phyloP scores from a whole-genome alignment of 2,888 invertebrate genomes.

The Drosophila meridionalis region DNA sequence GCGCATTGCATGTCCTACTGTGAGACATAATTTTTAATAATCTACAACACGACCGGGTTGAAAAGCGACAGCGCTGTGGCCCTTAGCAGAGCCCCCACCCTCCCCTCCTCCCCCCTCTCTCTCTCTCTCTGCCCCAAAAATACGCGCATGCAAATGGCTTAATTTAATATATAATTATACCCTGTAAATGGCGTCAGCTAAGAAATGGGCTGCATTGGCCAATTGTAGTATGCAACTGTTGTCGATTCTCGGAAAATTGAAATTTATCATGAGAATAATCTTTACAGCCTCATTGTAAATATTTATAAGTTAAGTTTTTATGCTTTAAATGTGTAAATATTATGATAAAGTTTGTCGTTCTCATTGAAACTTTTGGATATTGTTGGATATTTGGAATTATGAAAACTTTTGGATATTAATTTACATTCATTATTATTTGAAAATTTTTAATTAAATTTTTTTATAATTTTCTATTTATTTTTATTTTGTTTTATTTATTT shows the following conservation, averaged over 20 bases:
- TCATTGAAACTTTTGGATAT: neutral
- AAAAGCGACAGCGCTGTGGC: slow-evolving; percentile 40
- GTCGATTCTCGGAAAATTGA: neutral
- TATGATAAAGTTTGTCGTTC: neutral
- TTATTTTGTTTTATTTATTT: too few relatives aligned
- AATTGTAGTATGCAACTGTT: too few relatives aligned
- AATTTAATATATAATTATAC: slow-evolving; percentile 77
- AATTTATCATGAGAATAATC: neutral
- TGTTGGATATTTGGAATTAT: too few relatives aligned
- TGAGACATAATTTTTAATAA: slow-evolving; percentile 77
- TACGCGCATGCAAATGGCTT: slow-evolving; percentile 76
- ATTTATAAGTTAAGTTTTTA: neutral
- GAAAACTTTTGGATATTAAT: too few relatives aligned
- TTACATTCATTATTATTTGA: too few relatives aligned
- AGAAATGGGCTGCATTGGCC: neutral
- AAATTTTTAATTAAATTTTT: too few relatives aligned
- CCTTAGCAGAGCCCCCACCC: slow-evolving; percentile 22
- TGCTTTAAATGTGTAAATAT: neutral
- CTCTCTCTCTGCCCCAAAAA: slow-evolving; percentile 33
- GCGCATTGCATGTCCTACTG: slow-evolving; percentile 73
- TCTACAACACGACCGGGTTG: slow-evolving; percentile 71
- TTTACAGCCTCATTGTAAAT: neutral
- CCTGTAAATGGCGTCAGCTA: slow-evolving; percentile 27
- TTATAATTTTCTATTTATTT: too few relatives aligned
- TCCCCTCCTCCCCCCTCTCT: too few relatives aligned